Conservation (phyloP, 2,888 invertebrate species). For the Lycia hirtaria region DNA sequence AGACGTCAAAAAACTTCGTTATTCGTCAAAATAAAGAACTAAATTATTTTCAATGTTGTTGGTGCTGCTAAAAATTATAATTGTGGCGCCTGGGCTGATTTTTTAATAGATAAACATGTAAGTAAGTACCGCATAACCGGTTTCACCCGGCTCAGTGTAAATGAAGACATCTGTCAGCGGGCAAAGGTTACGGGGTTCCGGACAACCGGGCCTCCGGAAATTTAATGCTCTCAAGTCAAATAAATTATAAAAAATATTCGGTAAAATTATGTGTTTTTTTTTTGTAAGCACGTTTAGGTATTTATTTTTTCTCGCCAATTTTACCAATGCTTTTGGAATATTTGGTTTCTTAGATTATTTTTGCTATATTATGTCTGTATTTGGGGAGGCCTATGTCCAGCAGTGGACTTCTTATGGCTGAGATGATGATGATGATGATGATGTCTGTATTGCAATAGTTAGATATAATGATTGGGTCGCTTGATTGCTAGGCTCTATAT, state of each 20-base stretch:
- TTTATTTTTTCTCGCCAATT: background rate
- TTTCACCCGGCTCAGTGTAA: conserved; percentile 38
- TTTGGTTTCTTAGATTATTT: too few relatives aligned
- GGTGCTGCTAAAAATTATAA: background rate
- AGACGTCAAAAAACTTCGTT: too few relatives aligned
- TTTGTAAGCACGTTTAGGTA: conserved; percentile 9
- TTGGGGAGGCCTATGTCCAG: too few relatives aligned
- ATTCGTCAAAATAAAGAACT: too few relatives aligned
- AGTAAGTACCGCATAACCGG: background rate
- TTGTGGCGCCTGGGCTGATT: background rate
- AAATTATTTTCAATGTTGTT: too few relatives aligned
- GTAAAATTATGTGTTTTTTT: conserved; percentile 25
- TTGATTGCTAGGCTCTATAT: too few relatives aligned
- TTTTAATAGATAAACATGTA: background rate
- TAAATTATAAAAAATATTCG: conserved; percentile 45
- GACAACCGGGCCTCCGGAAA: conserved; percentile 48
- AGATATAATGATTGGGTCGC: too few relatives aligned
- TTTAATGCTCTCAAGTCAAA: conserved; percentile 51
- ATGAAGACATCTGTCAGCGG: conserved; percentile 58
- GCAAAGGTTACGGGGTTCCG: conserved; percentile 36
- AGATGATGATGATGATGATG: too few relatives aligned
- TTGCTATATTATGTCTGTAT: too few relatives aligned
- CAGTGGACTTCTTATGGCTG: too few relatives aligned
- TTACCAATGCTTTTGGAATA: too few relatives aligned
- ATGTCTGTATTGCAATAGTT: too few relatives aligned